A percentile compares a stretch with the other conserved stretches of the same genome.
phyloP scores from a whole-genome alignment of 2,797 vertebrate genomes.

The Taenioides sp. region DNA sequence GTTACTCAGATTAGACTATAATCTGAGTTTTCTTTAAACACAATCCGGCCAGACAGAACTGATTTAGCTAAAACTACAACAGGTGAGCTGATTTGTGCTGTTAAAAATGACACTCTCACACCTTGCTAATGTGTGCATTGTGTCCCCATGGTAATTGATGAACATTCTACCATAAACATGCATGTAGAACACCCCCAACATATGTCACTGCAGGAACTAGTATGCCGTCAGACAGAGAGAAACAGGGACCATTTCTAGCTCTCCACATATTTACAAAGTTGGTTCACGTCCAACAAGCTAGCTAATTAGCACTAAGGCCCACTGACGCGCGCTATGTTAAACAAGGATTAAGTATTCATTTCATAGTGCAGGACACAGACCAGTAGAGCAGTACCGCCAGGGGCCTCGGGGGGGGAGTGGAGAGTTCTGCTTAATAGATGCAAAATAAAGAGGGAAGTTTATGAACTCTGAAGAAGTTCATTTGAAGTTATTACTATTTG shows the following conservation, averaged over 20 bases:
- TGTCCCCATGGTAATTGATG: no score
- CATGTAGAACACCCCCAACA: no score
- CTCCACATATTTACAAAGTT: neutral
- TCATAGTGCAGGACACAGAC: neutral
- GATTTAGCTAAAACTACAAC: no score
- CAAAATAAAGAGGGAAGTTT: neutral
- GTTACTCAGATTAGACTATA: no score
- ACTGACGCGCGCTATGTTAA: neutral
- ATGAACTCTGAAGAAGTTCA: neutral
- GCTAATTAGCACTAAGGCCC: conserved; percentile 1
- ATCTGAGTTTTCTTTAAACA: no score
- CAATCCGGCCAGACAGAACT: no score
- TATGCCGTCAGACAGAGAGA: neutral
- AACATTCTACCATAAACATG: no score
- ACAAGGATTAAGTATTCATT: conserved; percentile 6
- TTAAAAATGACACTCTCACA: no score
- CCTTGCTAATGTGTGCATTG: no score
- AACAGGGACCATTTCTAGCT: neutral
- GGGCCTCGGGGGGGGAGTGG: neutral
- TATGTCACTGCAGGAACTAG: no score
- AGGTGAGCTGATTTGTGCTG: no score
- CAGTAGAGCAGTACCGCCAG: neutral
- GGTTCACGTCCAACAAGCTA: neutral
- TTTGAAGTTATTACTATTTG: neutral
- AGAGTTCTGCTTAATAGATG: neutral